Percentiles rank a stretch among this genome's conserved stretches.
Evolutionary conservation across 2,797 vertebrate species (phyloP).

Genomic region (Jordanella pulchra): DNA sequence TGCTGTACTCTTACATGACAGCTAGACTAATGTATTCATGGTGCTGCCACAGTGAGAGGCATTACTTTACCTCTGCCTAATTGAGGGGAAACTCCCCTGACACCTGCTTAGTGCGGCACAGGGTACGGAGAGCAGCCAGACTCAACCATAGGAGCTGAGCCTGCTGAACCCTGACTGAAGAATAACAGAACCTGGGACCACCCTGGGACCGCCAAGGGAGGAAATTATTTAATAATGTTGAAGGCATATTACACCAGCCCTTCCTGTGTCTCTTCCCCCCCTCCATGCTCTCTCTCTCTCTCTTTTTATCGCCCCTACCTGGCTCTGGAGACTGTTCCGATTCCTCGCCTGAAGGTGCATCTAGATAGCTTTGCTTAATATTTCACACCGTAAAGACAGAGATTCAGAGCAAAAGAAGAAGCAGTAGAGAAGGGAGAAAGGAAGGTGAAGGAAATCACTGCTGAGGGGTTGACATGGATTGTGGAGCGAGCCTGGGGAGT

Average conservation of each 20-base stretch:
- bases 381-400: conserved; percentile 69
- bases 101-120: conserved; percentile 73
- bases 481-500: conserved; percentile 66
- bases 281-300: conserved; percentile 18
- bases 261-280: conserved; percentile 34
- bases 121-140: conserved; percentile 51
- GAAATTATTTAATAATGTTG: conserved; percentile 79
- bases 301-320: conserved; percentile 42
- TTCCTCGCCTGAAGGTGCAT: conserved; percentile 66
- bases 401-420: conserved; percentile 41
- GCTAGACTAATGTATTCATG: conserved; percentile 79
- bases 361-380: conserved; percentile 78
- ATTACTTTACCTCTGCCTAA: conserved; percentile 84
- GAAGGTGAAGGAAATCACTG: conserved; percentile 42
- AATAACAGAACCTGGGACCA: conserved; percentile 71
- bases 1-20: conserved; percentile 65
- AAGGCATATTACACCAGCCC: conserved; percentile 66
- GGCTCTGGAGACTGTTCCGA: conserved; percentile 45
- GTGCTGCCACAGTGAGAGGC: conserved; percentile 67
- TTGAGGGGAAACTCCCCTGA: conserved; percentile 83
- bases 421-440: conserved; percentile 45
- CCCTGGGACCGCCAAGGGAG: conserved; percentile 59
- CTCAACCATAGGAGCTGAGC: conserved; percentile 62
- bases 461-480: conserved; percentile 65
- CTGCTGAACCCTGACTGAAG: conserved; percentile 76